A percentile compares a stretch with the other conserved stretches of the same genome.
These are phyloP conservation scores for Caenorhabditis sp. DNA, from an alignment of 2,888 invertebrate genomes.

Conservation along the genomic window DNA sequence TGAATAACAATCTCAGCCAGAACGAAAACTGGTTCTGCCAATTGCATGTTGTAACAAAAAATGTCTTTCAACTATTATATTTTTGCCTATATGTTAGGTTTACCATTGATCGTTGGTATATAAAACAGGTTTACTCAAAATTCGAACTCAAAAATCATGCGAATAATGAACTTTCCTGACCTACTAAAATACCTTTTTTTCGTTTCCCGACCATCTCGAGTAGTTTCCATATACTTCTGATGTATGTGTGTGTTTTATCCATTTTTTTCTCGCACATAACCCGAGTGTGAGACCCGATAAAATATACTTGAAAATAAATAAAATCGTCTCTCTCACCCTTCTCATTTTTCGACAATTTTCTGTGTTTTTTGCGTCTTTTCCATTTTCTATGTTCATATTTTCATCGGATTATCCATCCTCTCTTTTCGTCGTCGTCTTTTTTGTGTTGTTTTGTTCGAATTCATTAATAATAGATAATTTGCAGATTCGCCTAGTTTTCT, in stretches of 20 bases:
- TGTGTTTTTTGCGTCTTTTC: background rate
- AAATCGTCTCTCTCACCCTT: background rate
- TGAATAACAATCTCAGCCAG: background rate
- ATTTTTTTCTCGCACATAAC: no score
- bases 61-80: no score
- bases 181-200: no score
- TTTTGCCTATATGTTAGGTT: no score
- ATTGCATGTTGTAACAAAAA: background rate
- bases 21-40: background rate
- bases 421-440: background rate
- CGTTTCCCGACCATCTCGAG: no score
- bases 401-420: background rate
- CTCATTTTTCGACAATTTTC: background rate
- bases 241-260: no score
- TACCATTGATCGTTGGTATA: no score
- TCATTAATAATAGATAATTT: background rate
- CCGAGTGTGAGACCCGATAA: no score
- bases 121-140: no score
- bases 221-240: no score
- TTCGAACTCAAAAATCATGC: no score
- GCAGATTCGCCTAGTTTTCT: background rate
- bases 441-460: background rate
- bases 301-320: constrained; percentile 28
- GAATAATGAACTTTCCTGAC: no score
- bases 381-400: constrained; percentile 2